Percentiles rank a stretch among this genome's conserved stretches.
These are phyloP conservation scores for Xenus cinereus DNA, from an alignment of 2,113 vertebrate species.

Conservation along the genomic window DNA sequence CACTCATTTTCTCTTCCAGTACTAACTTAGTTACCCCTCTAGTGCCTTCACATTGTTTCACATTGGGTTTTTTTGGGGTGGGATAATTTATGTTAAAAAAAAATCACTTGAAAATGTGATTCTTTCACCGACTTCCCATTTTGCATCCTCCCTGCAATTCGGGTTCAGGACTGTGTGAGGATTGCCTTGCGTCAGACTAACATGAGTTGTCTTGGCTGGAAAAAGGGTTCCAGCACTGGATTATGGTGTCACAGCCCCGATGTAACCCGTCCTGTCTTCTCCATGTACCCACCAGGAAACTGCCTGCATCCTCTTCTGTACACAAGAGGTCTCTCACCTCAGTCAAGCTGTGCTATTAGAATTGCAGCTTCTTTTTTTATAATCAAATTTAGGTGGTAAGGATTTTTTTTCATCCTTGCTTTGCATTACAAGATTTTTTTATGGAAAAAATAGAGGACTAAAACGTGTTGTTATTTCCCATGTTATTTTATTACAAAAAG, in stretches of 20 bases:
- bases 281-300: fast-evolving
- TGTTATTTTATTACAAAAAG: not conserved
- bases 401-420: not conserved
- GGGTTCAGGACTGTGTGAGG: not conserved
- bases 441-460: not conserved
- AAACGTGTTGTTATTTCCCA: fast-evolving
- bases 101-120: not conserved
- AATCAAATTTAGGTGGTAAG: not conserved
- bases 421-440: not conserved
- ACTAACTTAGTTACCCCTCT: not conserved
- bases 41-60: not conserved
- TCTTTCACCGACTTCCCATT: fast-evolving
- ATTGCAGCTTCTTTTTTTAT: not conserved
- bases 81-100: not conserved
- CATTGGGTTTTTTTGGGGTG: not conserved
- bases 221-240: not conserved
- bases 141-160: not conserved
- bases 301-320: not conserved
- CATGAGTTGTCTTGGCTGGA: not conserved
- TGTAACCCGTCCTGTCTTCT: fast-evolving
- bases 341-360: not conserved
- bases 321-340: not conserved
- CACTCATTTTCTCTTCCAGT: not conserved
- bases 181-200: not conserved
- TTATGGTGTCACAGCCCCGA: fast-evolving